Conservation (phyloP, 2,797 vertebrate genomes). For the Octomys mimax region DNA sequence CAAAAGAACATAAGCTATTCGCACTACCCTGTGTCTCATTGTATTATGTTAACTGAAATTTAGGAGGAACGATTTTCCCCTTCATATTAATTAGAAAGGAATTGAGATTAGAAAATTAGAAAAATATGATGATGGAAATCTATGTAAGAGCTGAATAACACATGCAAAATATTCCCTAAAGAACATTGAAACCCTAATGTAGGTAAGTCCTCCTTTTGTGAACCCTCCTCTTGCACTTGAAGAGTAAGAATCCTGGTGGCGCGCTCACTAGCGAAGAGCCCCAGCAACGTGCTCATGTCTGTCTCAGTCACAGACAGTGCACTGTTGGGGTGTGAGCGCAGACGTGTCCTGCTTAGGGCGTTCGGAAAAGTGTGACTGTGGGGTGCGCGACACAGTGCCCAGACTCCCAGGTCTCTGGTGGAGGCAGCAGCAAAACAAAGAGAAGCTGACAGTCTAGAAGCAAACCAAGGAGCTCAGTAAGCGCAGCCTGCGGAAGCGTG, state of each 20-base stretch:
- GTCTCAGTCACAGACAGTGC: neutral
- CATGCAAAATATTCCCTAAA: neutral
- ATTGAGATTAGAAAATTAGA: neutral
- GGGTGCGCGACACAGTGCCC: neutral
- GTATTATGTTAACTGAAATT: conserved; percentile 9
- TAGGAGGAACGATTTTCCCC: neutral
- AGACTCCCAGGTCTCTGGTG: neutral
- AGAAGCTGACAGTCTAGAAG: neutral
- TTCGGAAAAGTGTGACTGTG: neutral
- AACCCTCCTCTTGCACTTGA: neutral
- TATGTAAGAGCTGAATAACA: neutral
- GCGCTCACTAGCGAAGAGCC: neutral
- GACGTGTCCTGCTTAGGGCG: neutral
- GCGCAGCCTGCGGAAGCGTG: neutral
- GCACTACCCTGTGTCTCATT: neutral
- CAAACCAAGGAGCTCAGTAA: neutral
- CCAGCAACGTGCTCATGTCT: neutral
- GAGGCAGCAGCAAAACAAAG: neutral
- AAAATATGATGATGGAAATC: neutral
- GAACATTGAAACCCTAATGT: neutral
- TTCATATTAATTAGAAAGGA: conserved; percentile 18
- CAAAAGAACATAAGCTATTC: neutral
- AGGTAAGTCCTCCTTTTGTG: neutral
- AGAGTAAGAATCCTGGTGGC: neutral
- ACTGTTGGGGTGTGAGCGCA: neutral